Evolutionary conservation across 2,797 vertebrate genomes (phyloP), one percentile per base, ranked within the genome.

Genomic region (Balearica regulorum): DNA sequence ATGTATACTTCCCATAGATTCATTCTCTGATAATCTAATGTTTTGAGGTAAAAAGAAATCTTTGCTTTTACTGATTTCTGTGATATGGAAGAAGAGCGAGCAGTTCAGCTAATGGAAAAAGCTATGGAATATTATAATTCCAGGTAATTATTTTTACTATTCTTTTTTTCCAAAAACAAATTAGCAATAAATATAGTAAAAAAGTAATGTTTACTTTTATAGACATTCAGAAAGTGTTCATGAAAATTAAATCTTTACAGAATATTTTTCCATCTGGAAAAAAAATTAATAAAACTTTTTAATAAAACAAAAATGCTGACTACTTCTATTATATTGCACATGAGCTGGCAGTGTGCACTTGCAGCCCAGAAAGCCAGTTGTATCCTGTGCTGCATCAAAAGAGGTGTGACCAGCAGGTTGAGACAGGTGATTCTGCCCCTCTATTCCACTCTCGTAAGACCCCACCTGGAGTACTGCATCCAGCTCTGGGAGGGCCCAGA

Each of bases 341-440:
- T 39, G 28, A 71, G 16, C 9, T 1, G 2, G 11, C 28, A 90
- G 64, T 12, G 18, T 51, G 43, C 6, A 1, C 13, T 72, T 69
- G 21, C 24, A 89, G 5, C 17, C 26, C 64, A 68, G 31, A 80
- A 71, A 70, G 15, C 10, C 21, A 29, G 4, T 11, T 9, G 13
- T 64, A 37, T 51, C 31, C 29, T 53, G 46, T 14, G 3, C 11
- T 68, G 11, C 15, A 58, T 37, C 3, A 69, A 69, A 90, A 16
- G 5, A 18, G 53, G 3, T 0, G 0, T 39, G 35, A 4, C 6
- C 81, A 65, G 20, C 17, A 65, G 33, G 15, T 24, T 3, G 6
- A 72, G 25, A 8, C 35, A 81, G 13, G 35, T 9, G 22, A 17
- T 41, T 64, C 17, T 71, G 0, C 6, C 4, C 12, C n/a, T 35